phyloP scores from a whole-genome alignment of 2,888 invertebrate species.

The Icerya purchasi region DNA sequence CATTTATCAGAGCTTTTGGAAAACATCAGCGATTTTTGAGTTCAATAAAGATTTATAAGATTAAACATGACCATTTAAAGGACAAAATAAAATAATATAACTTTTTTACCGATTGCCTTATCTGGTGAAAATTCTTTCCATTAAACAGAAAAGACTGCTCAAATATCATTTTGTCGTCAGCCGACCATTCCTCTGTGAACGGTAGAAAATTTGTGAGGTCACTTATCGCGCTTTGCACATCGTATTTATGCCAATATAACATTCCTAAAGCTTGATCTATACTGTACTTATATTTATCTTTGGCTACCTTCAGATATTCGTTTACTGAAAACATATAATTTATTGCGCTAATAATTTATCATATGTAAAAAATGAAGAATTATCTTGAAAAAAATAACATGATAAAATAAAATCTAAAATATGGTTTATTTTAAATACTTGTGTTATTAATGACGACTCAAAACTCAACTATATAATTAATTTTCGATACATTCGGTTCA shows the following conservation, averaged over 20 bases:
- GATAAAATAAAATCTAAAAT: too few relatives aligned
- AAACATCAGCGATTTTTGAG: neutral
- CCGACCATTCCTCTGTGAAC: conserved; percentile 94
- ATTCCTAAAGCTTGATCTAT: conserved; percentile 93
- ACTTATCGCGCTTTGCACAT: conserved; percentile 71
- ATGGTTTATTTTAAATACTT: too few relatives aligned
- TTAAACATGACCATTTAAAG: neutral
- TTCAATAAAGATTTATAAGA: neutral
- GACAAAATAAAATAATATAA: neutral
- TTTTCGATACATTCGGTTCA: too few relatives aligned
- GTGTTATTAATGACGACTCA: too few relatives aligned
- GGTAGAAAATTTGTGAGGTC: conserved; percentile 93
- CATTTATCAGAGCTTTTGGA: too few relatives aligned
- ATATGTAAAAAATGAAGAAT: too few relatives aligned
- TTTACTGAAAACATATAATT: conserved; percentile 57
- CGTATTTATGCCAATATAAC: conserved; percentile 96
- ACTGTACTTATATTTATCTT: conserved; percentile 93
- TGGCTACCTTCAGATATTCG: conserved; percentile 79
- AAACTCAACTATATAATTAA: too few relatives aligned
- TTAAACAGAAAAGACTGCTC: conserved; percentile 97
- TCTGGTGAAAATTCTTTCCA: conserved; percentile 92
- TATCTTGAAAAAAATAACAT: too few relatives aligned
- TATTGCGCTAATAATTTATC: too few relatives aligned
- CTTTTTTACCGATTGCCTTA: conserved; percentile 77
- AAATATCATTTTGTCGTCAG: conserved; percentile 91